A percentile compares a stretch with the other conserved stretches of the same genome.
Evolutionary conservation across 2,113 vertebrate genomes (phyloP).

Genomic region (Phalacrocorax aristotelis): DNA sequence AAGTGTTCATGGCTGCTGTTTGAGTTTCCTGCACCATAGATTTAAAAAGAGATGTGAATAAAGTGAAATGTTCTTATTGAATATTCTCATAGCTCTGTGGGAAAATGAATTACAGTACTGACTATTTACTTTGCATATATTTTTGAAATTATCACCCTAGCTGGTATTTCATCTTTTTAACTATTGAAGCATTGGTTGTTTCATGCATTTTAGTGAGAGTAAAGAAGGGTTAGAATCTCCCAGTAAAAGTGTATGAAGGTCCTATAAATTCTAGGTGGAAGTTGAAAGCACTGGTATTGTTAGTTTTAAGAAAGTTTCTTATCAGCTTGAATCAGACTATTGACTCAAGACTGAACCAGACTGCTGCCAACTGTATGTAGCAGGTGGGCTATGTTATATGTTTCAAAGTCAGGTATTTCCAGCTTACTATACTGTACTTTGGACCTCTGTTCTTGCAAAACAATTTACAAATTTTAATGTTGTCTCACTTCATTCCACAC

Average conservation of each 20-base stretch:
- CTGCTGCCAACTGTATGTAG: background rate
- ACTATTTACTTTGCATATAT: background rate
- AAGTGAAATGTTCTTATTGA: background rate
- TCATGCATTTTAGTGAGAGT: background rate
- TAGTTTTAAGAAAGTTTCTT: background rate
- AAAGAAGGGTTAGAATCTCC: background rate
- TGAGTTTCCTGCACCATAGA: background rate
- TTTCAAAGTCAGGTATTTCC: background rate
- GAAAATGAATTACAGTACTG: background rate
- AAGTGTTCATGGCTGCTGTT: background rate
- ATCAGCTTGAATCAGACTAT: background rate
- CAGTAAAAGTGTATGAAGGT: background rate
- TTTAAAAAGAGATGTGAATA: background rate
- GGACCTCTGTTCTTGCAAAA: background rate
- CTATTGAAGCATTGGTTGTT: background rate
- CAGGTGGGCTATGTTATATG: background rate
- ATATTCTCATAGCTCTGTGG: background rate
- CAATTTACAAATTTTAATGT: background rate
- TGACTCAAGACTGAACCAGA: no score
- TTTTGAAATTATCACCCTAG: background rate
- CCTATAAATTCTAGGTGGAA: background rate
- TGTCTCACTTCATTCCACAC: background rate
- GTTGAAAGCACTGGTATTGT: background rate
- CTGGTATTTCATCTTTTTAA: background rate
- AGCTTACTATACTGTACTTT: background rate